These are phyloP conservation scores for Pachycephus smyrnensis DNA, from an alignment of 2,888 invertebrate species.

Conservation along the genomic window DNA sequence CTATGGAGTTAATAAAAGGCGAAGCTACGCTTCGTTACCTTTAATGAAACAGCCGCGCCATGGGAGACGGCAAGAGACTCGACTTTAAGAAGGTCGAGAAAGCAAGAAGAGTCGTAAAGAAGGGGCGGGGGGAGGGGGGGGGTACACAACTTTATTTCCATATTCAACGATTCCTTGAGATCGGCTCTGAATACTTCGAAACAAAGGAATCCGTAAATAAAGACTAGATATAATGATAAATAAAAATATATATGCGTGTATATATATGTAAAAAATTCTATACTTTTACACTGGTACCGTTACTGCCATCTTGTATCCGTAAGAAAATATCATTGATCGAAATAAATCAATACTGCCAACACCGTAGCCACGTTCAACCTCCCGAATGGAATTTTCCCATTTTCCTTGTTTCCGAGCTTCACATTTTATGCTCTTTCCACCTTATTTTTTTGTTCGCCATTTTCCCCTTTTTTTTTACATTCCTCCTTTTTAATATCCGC, in stretches of 20 bases:
- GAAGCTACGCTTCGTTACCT: conserved; percentile 39
- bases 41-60: conserved; percentile 33
- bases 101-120: conserved; percentile 23
- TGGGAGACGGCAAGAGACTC: not conserved
- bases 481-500: too few species aligned
- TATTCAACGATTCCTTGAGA: conserved; percentile 27
- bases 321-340: not conserved
- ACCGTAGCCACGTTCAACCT: not conserved
- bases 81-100: not conserved
- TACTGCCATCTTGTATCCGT: not conserved
- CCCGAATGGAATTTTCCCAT: not conserved
- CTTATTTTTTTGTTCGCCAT: too few species aligned
- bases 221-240: not conserved
- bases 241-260: too few species aligned
- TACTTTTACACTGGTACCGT: not conserved
- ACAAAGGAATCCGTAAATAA: not conserved
- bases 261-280: not conserved
- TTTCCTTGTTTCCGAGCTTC: not conserved
- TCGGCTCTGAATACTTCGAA: not conserved
- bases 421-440: too few species aligned
- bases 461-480: too few species aligned
- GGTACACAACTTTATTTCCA: conserved; percentile 33
- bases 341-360: not conserved
- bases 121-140: conserved; percentile 28
- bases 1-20: conserved; percentile 28